Base-by-base conservation (phyloP, 2,888 invertebrate species). In the Nemotelus pantherinus region DNA sequence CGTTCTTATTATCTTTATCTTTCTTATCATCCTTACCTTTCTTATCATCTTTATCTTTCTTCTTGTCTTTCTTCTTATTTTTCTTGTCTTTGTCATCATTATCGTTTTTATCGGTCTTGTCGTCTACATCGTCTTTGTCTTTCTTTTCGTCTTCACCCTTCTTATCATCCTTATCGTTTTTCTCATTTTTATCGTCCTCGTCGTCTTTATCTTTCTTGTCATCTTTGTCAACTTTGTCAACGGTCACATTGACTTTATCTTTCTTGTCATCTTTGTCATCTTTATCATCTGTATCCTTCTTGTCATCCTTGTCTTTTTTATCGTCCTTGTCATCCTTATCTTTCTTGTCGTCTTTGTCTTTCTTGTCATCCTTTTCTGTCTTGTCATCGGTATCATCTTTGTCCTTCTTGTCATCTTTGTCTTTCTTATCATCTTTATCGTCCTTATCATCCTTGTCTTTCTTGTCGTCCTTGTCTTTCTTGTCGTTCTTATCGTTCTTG, bases 401-500 rank as follows among this genome's bases (percentile, higher is more conserved):
- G 44, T 76, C 50, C 53, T 67, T 60, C 25, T 77, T 39, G 0
- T 76, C 57, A 45, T 63, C 48, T 25, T 53, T 67, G n/a, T 76
- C 47, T 41, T 76, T 67, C n/a, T 63, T 64, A 7, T 76, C 75
- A 6, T 64, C 6, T 39, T 76, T 65, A 10, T 76, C 55, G 3
- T 65, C 81, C 83, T 88, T 63, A 85, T 76, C 64, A 44, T 76
- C 55, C 3, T 76, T 44, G n/a, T 76, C 47, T 2, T 77, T 47
- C 39, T 68, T 58, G 9, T 58, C 57, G n/a, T 76, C 41, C 6
- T 76, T 47, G 50, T 67, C 58, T 9, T 55, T 45, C 25, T 67
- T 53, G 3, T 65, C 65, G 10, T 76, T 55, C 3, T 64, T 44
- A 2, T 76, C 65, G 41, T 64, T 39, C 2, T 64, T 55, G 7